Conservation (phyloP, 2,113 vertebrate genomes). For the Percopsis transmontana region DNA sequence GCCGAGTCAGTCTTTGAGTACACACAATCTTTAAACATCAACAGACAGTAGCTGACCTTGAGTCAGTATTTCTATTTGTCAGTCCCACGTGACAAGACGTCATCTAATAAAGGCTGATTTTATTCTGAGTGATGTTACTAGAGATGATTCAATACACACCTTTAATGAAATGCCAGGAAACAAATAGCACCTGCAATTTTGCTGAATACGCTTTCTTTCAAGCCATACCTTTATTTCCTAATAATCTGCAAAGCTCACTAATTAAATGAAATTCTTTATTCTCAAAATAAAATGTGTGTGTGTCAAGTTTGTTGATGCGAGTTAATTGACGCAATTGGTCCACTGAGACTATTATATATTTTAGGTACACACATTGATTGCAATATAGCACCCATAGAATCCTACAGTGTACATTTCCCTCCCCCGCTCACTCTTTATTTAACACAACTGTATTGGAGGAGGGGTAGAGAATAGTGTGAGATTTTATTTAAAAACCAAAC, state of each 20-base stretch:
- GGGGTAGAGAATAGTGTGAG: not conserved
- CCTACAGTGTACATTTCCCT: not conserved
- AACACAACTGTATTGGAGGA: not conserved
- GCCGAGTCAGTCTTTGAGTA: conserved; percentile 27
- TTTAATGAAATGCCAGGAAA: conserved; percentile 2
- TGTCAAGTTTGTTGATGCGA: not conserved
- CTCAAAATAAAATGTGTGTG: not conserved
- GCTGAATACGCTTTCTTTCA: not conserved
- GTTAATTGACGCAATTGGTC: not conserved
- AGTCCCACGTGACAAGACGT: conserved; percentile 17
- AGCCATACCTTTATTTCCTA: not conserved
- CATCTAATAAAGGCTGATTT: conserved; percentile 4
- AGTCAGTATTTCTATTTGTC: conserved; percentile 22
- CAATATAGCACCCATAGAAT: not conserved
- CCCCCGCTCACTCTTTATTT: too few species aligned
- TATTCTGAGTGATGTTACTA: not conserved
- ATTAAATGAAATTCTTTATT: not conserved
- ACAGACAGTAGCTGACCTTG: conserved; percentile 27
- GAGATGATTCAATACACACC: conserved; percentile 5
- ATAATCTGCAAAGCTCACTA: not conserved
- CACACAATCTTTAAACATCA: conserved; percentile 12
- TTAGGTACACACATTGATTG: too few species aligned
- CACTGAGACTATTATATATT: not conserved
- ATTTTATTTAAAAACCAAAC: too few species aligned
- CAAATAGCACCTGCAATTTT: not conserved